Conservation (phyloP, 2,113 vertebrate genomes). For the Caracal caracal region DNA sequence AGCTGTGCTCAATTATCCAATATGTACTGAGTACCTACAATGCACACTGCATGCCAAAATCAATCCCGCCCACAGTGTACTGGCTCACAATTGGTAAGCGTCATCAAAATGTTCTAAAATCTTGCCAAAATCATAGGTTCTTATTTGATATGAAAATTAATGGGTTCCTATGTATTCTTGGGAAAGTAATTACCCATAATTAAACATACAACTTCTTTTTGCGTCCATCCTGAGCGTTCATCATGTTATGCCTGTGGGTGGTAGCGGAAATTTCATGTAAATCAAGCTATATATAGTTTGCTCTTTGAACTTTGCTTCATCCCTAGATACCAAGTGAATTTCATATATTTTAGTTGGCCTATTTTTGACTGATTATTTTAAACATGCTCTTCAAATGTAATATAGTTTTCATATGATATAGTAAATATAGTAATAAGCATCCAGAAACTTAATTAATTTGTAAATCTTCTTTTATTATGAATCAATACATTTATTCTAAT, state of each 20-base stretch:
- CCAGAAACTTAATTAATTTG: not conserved
- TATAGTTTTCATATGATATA: not conserved
- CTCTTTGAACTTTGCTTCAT: not conserved
- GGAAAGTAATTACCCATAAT: not conserved
- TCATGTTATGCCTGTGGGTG: not conserved
- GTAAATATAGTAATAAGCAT: not conserved
- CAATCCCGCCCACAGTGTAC: not conserved
- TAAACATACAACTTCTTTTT: not conserved
- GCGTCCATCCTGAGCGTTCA: not conserved
- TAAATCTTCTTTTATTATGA: not conserved
- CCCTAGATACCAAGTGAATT: not conserved
- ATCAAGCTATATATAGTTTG: not conserved
- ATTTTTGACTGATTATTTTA: not conserved
- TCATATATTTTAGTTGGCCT: not conserved
- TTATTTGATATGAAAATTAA: constrained; percentile 39
- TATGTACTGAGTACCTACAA: not conserved
- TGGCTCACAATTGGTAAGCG: not conserved
- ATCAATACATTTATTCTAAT: not conserved
- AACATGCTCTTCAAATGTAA: not conserved
- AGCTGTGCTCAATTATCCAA: not conserved
- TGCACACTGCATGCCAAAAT: not conserved
- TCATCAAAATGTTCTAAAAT: not conserved
- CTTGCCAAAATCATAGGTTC: not conserved
- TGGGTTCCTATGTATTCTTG: not conserved
- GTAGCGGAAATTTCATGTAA: not conserved